Evolutionary conservation across 2,113 vertebrate species (phyloP), one percentile per base, ranked within the genome.

Genomic region (Xiphophorus couchianus): DNA sequence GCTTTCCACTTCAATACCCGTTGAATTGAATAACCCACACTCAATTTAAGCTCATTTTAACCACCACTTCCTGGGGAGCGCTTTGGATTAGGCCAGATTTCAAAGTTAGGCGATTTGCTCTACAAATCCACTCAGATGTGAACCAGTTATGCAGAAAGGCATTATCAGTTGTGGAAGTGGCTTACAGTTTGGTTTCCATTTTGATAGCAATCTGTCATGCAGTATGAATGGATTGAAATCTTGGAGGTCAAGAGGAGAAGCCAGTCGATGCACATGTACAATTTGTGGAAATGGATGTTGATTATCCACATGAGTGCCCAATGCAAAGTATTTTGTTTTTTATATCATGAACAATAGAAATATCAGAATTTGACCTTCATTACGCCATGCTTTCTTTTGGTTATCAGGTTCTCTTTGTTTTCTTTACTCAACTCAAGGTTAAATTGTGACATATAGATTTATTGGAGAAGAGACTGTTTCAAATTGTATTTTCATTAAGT

Each of bases 261-360:
- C 37, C 74, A 86, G 73, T 71, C 85, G 81, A 65, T 86, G 44
- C 62, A 39, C 62, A 31, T 31, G 65, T 64, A 94, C 93, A 94
- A 94, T 94, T 54, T 79, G 87, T 83, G 93, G 92, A 94, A 94
- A 88, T 88, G 74, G 80, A 88, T 82, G 78, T 37, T 62, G 90
- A 93, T 92, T 92, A 85, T 42, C 3, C 64, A 5, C 31, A 54
- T 63, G 78, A 70, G 54, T 73, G 37, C 51, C 62, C 64, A 0
- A 67, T 68, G 77, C 48, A 69, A 1, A 65, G 48, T 84, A 66
- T 84, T 44, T 15, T 28, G 51, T n/a, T 58, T 58, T 58, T 58
- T 25, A 58, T n/a, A 74, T 68, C 51, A 72, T 5, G 35, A 89
- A 90, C 90, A 89, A 90, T 88, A 73, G 37, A 79, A 62, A 72